Conservation (phyloP, 2,888 invertebrate species). For the Pseudolycoriella hygida region DNA sequence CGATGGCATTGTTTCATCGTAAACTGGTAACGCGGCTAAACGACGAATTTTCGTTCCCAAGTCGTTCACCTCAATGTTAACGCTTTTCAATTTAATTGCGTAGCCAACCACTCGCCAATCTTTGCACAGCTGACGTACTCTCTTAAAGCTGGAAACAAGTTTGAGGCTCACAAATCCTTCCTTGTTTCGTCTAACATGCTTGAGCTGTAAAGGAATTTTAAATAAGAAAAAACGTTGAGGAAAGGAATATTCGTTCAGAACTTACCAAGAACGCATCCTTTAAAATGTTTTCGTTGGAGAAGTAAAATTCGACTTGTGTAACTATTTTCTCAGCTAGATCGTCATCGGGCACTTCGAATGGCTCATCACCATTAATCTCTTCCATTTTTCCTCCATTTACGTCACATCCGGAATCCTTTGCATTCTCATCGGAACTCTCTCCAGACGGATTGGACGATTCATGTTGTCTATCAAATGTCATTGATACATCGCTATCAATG, state of each 20-base stretch:
- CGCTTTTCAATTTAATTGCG: conserved; percentile 57
- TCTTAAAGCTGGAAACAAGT: conserved; percentile 85
- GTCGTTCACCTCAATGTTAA: conserved; percentile 74
- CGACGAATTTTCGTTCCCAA: conserved; percentile 79
- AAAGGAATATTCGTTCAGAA: too few species aligned
- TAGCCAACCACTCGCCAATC: conserved; percentile 88
- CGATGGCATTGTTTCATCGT: conserved; percentile 85
- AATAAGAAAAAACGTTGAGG: too few species aligned
- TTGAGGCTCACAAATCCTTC: conserved; percentile 91
- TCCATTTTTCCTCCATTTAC: conserved; percentile 21
- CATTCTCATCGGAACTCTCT: conserved; percentile 31
- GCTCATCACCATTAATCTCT: conserved; percentile 7
- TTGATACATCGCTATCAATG: conserved; percentile 39
- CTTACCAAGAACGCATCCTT: conserved; percentile 73
- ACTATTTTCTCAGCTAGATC: conserved; percentile 63
- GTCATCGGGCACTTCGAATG: conserved; percentile 42
- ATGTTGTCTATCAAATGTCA: conserved; percentile 19
- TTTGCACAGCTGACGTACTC: conserved; percentile 83
- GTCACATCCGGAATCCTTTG: conserved; percentile 52
- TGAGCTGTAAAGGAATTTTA: conserved; percentile 30
- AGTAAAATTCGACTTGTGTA: conserved; percentile 86
- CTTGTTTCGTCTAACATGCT: conserved; percentile 87
- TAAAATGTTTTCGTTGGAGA: conserved; percentile 85
- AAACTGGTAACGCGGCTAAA: conserved; percentile 66
- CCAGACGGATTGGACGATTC: neutral